Conservation (phyloP, 2,888 invertebrate genomes). For the Folsomia manolachei region DNA sequence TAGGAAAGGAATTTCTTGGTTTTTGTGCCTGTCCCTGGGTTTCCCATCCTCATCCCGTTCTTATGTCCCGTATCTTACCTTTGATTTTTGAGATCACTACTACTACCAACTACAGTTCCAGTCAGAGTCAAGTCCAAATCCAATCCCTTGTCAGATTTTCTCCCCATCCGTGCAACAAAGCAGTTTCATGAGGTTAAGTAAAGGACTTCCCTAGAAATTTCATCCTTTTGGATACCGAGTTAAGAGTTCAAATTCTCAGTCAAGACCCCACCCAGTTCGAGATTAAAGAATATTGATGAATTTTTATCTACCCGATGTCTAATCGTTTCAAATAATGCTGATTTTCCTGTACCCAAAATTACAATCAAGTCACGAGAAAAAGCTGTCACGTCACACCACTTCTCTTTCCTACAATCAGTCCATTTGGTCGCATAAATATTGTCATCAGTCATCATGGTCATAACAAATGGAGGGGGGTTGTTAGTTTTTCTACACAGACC, state of each 20-base stretch:
- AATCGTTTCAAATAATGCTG: no score
- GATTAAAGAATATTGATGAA: no score
- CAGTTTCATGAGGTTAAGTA: no score
- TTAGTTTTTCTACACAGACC: not conserved
- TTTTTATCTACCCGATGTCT: no score
- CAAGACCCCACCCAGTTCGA: no score
- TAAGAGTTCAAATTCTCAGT: no score
- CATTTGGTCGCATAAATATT: not conserved
- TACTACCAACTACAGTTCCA: not conserved
- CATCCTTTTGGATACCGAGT: no score
- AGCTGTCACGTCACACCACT: not conserved
- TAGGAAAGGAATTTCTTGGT: not conserved
- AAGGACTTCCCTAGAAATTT: no score
- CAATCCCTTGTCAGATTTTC: not conserved
- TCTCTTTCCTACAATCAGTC: not conserved
- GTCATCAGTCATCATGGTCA: not conserved
- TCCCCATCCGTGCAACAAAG: no score
- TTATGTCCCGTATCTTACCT: not conserved
- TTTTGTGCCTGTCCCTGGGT: not conserved
- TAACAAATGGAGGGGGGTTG: slow-evolving; percentile 4
- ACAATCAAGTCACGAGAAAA: no score
- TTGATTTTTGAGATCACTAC: not conserved
- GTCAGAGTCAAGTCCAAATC: not conserved
- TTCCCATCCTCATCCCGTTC: not conserved
- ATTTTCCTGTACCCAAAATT: no score